Percentiles rank a stretch among this genome's conserved stretches.
phyloP scores from a whole-genome alignment of 2,113 vertebrate species.

The Urocolius indicus region DNA sequence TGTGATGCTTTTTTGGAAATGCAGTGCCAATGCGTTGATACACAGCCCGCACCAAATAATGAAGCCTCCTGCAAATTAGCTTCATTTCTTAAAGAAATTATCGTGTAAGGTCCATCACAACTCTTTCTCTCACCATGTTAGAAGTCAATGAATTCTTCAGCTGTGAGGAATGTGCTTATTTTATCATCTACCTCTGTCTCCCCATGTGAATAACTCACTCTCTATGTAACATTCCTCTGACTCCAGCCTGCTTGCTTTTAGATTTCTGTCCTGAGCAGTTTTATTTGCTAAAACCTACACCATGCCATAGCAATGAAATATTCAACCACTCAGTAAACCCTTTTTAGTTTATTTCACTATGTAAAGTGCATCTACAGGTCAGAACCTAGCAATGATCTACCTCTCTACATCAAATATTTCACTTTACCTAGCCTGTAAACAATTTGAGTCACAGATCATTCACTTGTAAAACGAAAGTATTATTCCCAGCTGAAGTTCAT shows the following conservation, averaged over 20 bases:
- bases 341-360: neutral
- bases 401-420: neutral
- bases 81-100: neutral
- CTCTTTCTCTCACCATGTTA: neutral
- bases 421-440: neutral
- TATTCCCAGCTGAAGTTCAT: neutral
- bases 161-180: conserved; percentile 8
- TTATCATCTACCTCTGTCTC: neutral
- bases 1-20: conserved; percentile 81
- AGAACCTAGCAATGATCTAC: neutral
- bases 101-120: neutral
- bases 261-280: neutral
- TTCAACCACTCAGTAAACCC: neutral
- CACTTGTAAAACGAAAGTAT: neutral
- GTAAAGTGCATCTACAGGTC: neutral
- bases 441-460: neutral
- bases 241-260: neutral
- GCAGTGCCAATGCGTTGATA: conserved; percentile 78
- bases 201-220: neutral
- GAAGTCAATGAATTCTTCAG: conserved; percentile 24
- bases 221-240: neutral
- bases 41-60: neutral
- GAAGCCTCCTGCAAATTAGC: conserved; percentile 39
- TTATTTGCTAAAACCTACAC: neutral
- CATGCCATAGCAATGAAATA: neutral